Conservation (phyloP, 2,888 invertebrate genomes). For the Aleiodes alternator region DNA sequence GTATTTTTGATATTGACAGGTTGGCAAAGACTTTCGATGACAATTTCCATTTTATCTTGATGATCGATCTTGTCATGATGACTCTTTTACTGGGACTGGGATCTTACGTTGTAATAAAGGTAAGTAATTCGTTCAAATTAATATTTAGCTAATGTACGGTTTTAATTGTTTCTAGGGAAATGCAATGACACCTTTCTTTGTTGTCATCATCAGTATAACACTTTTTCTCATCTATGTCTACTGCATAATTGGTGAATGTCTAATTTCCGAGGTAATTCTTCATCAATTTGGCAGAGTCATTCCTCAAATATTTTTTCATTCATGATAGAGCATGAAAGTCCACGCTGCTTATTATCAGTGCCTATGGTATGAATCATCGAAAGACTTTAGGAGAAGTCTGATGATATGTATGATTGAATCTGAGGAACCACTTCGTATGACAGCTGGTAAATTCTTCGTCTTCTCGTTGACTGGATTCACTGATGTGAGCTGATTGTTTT, state of each 20-base stretch:
- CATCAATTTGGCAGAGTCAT: background rate
- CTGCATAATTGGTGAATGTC: constrained; percentile 56
- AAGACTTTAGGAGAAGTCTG: constrained; percentile 74
- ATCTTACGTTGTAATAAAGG: constrained; percentile 56
- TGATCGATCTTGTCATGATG: constrained; percentile 58
- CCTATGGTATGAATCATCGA: constrained; percentile 78
- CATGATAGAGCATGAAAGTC: constrained; percentile 74
- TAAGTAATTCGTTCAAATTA: constrained; percentile 23
- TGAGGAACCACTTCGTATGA: constrained; percentile 76
- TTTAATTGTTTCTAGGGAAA: constrained; percentile 43
- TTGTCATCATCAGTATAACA: constrained; percentile 50
- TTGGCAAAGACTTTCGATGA: constrained; percentile 58
- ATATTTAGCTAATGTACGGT: background rate
- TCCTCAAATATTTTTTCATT: background rate
- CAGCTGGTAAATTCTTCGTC: constrained; percentile 78
- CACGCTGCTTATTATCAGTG: constrained; percentile 77
- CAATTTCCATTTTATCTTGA: constrained; percentile 57
- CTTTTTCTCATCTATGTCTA: constrained; percentile 52
- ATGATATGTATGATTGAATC: constrained; percentile 77
- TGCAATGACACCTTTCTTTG: constrained; percentile 47
- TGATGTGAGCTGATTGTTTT: constrained; percentile 69
- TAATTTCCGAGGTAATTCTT: constrained; percentile 52
- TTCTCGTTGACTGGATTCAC: constrained; percentile 77
- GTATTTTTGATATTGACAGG: constrained; percentile 45
- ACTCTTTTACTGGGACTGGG: constrained; percentile 58